Percentiles rank a stretch among this genome's conserved stretches.
These are phyloP conservation scores for Montipora foliosa DNA, from an alignment of 64 coral and sea anemone species.

Conservation along the genomic window DNA sequence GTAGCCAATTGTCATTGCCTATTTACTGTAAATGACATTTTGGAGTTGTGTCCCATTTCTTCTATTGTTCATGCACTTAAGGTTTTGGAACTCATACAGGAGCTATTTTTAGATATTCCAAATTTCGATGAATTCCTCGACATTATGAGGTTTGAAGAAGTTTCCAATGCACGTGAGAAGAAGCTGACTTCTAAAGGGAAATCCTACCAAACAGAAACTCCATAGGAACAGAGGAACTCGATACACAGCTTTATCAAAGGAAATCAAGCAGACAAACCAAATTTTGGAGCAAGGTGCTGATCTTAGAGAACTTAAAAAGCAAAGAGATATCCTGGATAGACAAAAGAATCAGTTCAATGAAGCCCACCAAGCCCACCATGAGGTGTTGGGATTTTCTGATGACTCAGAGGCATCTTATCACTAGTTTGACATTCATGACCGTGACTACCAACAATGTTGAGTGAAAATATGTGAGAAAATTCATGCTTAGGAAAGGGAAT, in stretches of 20 bases:
- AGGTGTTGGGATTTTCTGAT: neutral
- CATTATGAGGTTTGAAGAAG: neutral
- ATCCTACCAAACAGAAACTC: neutral
- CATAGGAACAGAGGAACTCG: neutral
- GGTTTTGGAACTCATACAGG: constrained; percentile 57
- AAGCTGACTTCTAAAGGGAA: constrained; percentile 4
- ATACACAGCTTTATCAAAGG: neutral
- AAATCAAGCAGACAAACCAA: neutral
- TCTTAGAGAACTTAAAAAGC: constrained; percentile 4
- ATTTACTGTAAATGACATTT: constrained; percentile 53
- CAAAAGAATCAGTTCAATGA: constrained; percentile 47
- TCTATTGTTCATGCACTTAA: constrained; percentile 46
- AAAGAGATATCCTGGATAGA: constrained; percentile 47
- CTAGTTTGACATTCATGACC: constrained; percentile 67
- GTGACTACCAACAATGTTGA: constrained; percentile 60
- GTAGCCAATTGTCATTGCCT: constrained; percentile 28
- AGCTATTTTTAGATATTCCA: constrained; percentile 17
- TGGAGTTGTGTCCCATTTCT: constrained; percentile 25
- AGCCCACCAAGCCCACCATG: constrained; percentile 44
- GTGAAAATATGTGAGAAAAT: constrained; percentile 75
- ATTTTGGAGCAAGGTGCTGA: neutral
- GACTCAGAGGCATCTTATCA: constrained; percentile 56
- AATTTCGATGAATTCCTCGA: too few species aligned
- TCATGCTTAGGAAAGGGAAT: constrained; percentile 56
- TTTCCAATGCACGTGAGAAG: constrained; percentile 10